phyloP scores from a whole-genome alignment of 2,888 invertebrate genomes.

The Parthenolecanium corni region DNA sequence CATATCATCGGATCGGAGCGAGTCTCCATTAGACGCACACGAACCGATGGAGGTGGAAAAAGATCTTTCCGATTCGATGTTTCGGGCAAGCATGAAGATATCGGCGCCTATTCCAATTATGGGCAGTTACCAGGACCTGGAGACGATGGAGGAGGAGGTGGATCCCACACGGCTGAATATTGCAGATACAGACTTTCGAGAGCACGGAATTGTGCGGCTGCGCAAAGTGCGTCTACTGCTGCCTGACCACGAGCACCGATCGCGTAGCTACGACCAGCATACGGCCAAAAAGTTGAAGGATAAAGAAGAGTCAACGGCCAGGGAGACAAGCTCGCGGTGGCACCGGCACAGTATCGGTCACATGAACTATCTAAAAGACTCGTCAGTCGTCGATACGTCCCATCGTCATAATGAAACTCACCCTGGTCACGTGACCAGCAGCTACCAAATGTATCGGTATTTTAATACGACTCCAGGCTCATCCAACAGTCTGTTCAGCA shows the following conservation, averaged over 20 bases:
- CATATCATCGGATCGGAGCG: slow-evolving; percentile 14
- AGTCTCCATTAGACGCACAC: slow-evolving; percentile 12
- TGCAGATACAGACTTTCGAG: background rate
- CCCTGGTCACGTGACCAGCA: slow-evolving; percentile 26
- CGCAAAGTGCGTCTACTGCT: slow-evolving; percentile 23
- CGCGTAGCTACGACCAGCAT: slow-evolving; percentile 55
- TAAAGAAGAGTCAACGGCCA: background rate
- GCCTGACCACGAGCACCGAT: slow-evolving; percentile 45
- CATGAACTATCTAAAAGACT: slow-evolving; percentile 85
- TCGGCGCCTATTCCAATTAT: slow-evolving; percentile 29
- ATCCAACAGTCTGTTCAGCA: slow-evolving; percentile 82
- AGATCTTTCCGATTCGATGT: slow-evolving; percentile 10
- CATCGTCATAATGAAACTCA: slow-evolving; percentile 9
- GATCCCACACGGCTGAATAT: background rate
- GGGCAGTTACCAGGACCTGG: slow-evolving; percentile 6
- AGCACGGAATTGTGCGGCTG: slow-evolving; percentile 23
- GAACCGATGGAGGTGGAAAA: slow-evolving; percentile 11
- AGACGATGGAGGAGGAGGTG: slow-evolving; percentile 2
- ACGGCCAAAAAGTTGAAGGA: slow-evolving; percentile 19
- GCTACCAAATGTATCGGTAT: slow-evolving; percentile 20
- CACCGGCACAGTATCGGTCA: slow-evolving; percentile 94
- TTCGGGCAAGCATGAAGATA: slow-evolving; percentile 17
- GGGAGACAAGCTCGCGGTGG: slow-evolving; percentile 43
- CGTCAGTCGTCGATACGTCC: slow-evolving; percentile 44
- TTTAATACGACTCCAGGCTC: slow-evolving; percentile 41